These are phyloP conservation scores for Incurvaria masculella DNA, from an alignment of 2,888 invertebrate species.

Conservation along the genomic window DNA sequence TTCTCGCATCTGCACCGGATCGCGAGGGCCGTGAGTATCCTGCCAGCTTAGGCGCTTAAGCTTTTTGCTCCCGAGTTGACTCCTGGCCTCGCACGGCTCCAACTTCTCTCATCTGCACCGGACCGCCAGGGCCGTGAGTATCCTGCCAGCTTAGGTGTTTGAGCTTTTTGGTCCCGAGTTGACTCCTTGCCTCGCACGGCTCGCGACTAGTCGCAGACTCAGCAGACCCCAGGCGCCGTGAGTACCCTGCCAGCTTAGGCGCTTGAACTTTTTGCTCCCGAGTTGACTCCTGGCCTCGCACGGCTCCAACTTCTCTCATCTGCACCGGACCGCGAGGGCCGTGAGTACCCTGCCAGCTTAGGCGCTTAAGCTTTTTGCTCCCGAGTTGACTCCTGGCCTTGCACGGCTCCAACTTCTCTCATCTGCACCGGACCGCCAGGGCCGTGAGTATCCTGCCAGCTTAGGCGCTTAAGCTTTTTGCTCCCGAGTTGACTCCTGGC, in stretches of 20 bases:
- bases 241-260: constrained; percentile 52
- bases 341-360: constrained; percentile 25
- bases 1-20: constrained; percentile 47
- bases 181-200: constrained; percentile 66
- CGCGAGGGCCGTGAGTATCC: constrained; percentile 22
- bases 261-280: too few species aligned
- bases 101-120: constrained; percentile 48
- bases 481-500: too few species aligned
- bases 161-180: too few species aligned
- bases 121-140: constrained; percentile 23
- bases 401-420: constrained; percentile 75
- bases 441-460: constrained; percentile 26
- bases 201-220: constrained; percentile 64
- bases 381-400: constrained; percentile 57
- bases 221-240: constrained; percentile 22
- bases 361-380: too few species aligned
- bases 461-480: too few species aligned
- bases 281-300: too few species aligned
- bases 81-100: constrained; percentile 1
- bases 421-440: constrained; percentile 23
- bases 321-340: constrained; percentile 20
- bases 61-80: too few species aligned
- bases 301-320: constrained; percentile 59
- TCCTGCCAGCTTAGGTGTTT: too few species aligned
- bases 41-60: too few species aligned